Base-by-base conservation (phyloP, 2,888 invertebrate species). In the Ochropleura leucogaster region DNA sequence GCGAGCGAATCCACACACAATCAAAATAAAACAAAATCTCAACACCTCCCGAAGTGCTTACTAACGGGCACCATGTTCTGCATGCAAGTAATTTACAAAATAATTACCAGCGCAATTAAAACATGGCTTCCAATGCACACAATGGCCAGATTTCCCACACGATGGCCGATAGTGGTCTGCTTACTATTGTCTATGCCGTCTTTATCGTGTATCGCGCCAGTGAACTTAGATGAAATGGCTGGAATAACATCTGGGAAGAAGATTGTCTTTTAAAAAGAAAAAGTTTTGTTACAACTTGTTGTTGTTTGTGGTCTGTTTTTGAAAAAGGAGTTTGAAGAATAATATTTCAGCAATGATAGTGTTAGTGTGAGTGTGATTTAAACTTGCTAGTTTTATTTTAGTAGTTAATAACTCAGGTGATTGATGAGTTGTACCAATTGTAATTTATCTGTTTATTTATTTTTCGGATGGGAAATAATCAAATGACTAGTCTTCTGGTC, bases 121-220 rank as follows among this genome's bases (percentile, higher is more conserved):
- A 60, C 79, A 72, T 62, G 53, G 64, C 60, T 46, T 64, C 9
- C n/a, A 59, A 72, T 69, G 64, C 49, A 69, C 60, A 84, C 82
- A 82, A 85, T 83, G 64, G 67, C 18, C 44, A 55, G 83, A 85
- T 82, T 64, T 83, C 83, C 82, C 82, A 83, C 85, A 85, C 73
- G 53, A 18, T 67, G 60, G 59, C 63, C 63, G 82, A 85, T 82
- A 85, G 75, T 70, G 51, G 68, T 53, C 64, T 60, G 63, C 10
- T 55, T 57, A 59, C 72, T 62, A 85, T 86, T 84, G 84, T 86
- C 59, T 66, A 14, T 14, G 47, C 40, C 47, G 46, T 67, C 62
- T 65, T 42, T 80, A 86, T 84, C 84, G 44, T 62, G 65, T 59
- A 68, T 59, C 68, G 60, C 71, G 69, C 16, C 71, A 73, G 62